Conservation (phyloP, 2,888 invertebrate genomes). For the Euspilapteryx auroguttella region DNA sequence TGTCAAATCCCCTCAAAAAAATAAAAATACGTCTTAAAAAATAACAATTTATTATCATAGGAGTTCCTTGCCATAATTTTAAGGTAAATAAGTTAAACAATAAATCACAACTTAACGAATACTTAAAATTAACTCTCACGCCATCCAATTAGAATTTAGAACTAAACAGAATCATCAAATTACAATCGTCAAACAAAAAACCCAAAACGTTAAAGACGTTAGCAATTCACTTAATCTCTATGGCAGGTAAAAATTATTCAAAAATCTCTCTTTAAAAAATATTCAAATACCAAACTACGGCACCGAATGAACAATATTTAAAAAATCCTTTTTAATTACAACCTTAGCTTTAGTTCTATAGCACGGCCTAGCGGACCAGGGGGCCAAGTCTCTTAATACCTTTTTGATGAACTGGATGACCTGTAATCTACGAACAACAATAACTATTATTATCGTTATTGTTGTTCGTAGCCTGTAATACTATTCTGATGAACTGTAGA, state of each 20-base stretch:
- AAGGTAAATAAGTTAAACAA: slow-evolving; percentile 58
- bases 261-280: slow-evolving; percentile 40
- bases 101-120: slow-evolving; percentile 58
- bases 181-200: slow-evolving; percentile 11
- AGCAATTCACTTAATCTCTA: slow-evolving; percentile 48
- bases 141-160: slow-evolving; percentile 23
- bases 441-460: no score
- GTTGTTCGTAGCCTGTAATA: no score
- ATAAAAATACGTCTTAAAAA: no score
- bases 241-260: slow-evolving; percentile 53
- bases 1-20: no score
- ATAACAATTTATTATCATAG: slow-evolving; percentile 47
- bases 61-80: slow-evolving; percentile 58
- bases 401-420: no score
- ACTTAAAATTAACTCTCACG: slow-evolving; percentile 54
- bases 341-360: no score
- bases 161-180: slow-evolving; percentile 18
- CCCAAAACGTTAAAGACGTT: slow-evolving; percentile 24
- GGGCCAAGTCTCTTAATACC: no score
- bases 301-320: slow-evolving; percentile 27
- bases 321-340: no score
- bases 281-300: slow-evolving; percentile 30
- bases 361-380: no score
- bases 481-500: no score
- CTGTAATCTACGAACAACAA: no score